Evolutionary conservation across 2,797 vertebrate species (phyloP), one percentile per base, ranked within the genome.

Genomic region (Dallia pectoralis): DNA sequence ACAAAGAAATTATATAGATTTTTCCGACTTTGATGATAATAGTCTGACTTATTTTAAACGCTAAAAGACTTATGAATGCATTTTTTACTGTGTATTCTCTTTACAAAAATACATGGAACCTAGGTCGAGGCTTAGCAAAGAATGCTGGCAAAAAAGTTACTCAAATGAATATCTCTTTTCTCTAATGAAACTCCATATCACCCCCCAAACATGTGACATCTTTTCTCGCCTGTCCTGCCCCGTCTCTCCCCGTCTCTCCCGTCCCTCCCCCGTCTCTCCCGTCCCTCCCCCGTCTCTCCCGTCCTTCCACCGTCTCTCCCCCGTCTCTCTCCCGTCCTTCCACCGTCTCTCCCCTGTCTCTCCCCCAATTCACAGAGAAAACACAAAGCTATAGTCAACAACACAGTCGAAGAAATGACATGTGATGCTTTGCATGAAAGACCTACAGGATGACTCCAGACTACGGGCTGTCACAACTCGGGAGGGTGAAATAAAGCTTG

Each of bases 371-470:
- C 65, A 74, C 73, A 19, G 70, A 81, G 73, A 87, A 80, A 86
- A 82, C 83, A 84, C 66, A 81, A 79, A 83, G 67, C 56, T 51
- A n/a, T n/a, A 79, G 72, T 79, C 67, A n/a, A 78, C 69, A 78
- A 75, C 73, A 56, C 22, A 67, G 40, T 16, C 47, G 30, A 0
- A 49, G 48, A 18, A 48, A 73, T 84, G 86, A 89, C 84, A 87
- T 85, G 78, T 86, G 86, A 87, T 69, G 70, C 79, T 79, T 72
- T 71, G 75, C 82, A 87, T 89, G 73, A 89, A 87, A 86, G 85
- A 72, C 73, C 65, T 69, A 7, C 67, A 53, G 22, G 16, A 22
- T 44, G n/a, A 63, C 48, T 36, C 32, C 33, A 11, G 70, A 83
- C 79, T 83, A 63, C 76, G 70, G 73, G 83, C 82, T 87, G 83